Conservation (phyloP, 2,888 invertebrate species). For the Eucera pruinosa region DNA sequence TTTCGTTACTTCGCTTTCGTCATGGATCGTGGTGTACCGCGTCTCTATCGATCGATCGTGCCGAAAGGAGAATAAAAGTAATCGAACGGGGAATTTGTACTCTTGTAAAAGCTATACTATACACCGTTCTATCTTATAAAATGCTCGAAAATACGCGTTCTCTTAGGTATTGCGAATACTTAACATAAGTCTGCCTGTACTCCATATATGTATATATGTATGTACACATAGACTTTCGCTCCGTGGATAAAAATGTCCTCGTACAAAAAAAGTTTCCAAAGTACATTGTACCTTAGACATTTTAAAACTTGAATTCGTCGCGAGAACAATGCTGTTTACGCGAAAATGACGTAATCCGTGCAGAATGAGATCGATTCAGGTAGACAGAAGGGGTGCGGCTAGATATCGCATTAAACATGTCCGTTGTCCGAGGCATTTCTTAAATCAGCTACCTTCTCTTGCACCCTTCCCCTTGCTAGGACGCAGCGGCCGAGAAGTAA, state of each 20-base stretch:
- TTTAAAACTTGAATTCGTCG: neutral
- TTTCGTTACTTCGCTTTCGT: slow-evolving; percentile 44
- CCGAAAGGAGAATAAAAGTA: slow-evolving; percentile 12
- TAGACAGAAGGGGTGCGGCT: slow-evolving; percentile 14
- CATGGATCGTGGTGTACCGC: slow-evolving; percentile 32
- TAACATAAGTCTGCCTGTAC: no score
- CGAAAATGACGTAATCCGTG: slow-evolving; percentile 16
- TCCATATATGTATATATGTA: no score
- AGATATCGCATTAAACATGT: slow-evolving; percentile 42
- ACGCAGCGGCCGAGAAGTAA: slow-evolving; percentile 4
- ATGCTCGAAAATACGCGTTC: no score
- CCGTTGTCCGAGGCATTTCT: slow-evolving; percentile 29
- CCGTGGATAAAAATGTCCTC: no score
- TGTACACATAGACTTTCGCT: no score
- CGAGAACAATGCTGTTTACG: slow-evolving; percentile 7
- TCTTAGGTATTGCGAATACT: no score
- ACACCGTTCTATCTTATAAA: neutral
- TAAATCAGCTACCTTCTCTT: slow-evolving; percentile 25
- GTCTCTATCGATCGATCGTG: slow-evolving; percentile 14
- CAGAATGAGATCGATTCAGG: slow-evolving; percentile 35
- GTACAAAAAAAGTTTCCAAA: no score
- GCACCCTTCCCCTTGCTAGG: slow-evolving; percentile 22
- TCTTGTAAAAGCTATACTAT: neutral
- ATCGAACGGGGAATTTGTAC: neutral
- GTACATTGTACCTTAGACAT: no score